Percentiles rank a stretch among this genome's conserved stretches.
phyloP scores from a whole-genome alignment of 1,140 invertebrate species.

The Panulirus ornatus region DNA sequence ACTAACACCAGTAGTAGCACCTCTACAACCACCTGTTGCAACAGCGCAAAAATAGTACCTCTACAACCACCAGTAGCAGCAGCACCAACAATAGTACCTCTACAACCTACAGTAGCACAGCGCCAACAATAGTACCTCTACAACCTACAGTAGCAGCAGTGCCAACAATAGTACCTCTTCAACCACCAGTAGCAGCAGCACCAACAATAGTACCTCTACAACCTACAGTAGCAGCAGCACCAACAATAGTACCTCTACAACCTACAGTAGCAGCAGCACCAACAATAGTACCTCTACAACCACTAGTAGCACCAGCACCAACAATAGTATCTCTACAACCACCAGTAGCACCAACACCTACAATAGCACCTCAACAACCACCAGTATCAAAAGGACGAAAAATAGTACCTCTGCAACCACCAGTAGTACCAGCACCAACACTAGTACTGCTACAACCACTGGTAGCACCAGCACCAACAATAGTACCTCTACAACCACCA shows the following conservation, averaged over 20 bases:
- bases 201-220: too few relatives aligned
- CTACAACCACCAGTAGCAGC: slow-evolving; percentile 6
- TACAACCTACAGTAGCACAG: neutral
- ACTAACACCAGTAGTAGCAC: neutral
- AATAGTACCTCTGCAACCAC: neutral
- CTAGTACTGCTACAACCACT: neutral
- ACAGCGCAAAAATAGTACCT: neutral
- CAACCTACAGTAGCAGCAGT: neutral
- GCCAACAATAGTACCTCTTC: neutral
- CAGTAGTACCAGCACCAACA: neutral
- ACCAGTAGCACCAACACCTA: too few relatives aligned
- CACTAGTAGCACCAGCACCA: too few relatives aligned
- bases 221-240: too few relatives aligned
- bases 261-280: too few relatives aligned
- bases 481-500: slow-evolving; percentile 1
- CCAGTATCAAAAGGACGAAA: too few relatives aligned
- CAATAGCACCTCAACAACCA: too few relatives aligned
- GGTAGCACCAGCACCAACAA: neutral
- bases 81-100: neutral
- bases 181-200: too few relatives aligned
- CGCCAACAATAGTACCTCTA: neutral
- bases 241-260: too few relatives aligned
- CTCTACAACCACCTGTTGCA: slow-evolving; percentile 7
- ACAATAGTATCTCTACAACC: too few relatives aligned
- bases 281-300: too few relatives aligned